A percentile compares a stretch with the other conserved stretches of the same genome.
These are phyloP conservation scores for Seira sanloemensis DNA, from an alignment of 2,888 invertebrate species.

Conservation along the genomic window DNA sequence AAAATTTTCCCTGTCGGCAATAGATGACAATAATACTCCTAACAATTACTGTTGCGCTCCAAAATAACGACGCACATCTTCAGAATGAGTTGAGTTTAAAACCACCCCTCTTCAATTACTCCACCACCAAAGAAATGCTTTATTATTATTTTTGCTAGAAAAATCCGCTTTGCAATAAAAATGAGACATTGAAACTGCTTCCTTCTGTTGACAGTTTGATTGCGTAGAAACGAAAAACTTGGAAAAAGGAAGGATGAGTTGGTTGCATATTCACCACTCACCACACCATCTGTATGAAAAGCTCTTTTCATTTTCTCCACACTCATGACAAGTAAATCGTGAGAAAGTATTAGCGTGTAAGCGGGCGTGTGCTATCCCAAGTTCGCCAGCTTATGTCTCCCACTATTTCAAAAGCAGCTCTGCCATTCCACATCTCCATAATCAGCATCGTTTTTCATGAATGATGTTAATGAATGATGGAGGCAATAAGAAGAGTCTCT, in stretches of 20 bases:
- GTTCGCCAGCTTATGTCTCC: background rate
- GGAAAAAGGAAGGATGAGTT: background rate
- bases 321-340: slow-evolving; percentile 32
- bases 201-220: slow-evolving; percentile 45
- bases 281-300: background rate
- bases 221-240: slow-evolving; percentile 1
- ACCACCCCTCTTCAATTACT: no score
- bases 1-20: no score
- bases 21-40: slow-evolving; percentile 23
- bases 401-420: background rate
- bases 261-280: background rate
- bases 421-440: background rate
- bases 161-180: background rate
- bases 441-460: background rate
- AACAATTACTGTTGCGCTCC: background rate
- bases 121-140: no score
- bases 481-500: background rate
- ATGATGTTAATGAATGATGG: background rate
- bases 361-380: slow-evolving; percentile 19
- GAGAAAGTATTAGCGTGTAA: background rate
- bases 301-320: background rate
- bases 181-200: slow-evolving; percentile 13
- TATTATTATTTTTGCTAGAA: slow-evolving; percentile 3
- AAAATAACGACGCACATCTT: background rate
- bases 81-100: background rate